Percentiles rank a stretch among this genome's conserved stretches.
phyloP scores from a whole-genome alignment of 2,888 invertebrate genomes.

The Elaeidobius kamerunicus region DNA sequence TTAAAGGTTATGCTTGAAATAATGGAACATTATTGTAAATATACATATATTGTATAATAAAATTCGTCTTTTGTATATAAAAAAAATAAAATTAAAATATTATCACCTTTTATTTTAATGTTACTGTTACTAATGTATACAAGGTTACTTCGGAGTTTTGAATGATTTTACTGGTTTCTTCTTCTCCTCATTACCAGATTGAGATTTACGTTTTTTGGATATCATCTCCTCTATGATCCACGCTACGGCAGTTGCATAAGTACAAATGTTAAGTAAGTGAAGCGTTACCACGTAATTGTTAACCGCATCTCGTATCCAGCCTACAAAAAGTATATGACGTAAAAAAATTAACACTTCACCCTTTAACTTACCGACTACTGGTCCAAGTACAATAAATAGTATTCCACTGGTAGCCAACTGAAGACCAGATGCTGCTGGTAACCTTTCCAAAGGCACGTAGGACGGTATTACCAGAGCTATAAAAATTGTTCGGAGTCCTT shows the following conservation, averaged over 20 bases:
- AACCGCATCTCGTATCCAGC: slow-evolving; percentile 62
- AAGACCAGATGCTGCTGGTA: slow-evolving; percentile 69
- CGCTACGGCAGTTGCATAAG: slow-evolving; percentile 60
- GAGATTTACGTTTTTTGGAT: slow-evolving; percentile 9
- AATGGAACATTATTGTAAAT: no score
- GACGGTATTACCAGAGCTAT: slow-evolving; percentile 71
- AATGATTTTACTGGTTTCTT: slow-evolving; percentile 27
- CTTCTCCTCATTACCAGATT: not conserved
- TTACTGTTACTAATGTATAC: not conserved
- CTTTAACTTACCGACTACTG: slow-evolving; percentile 59
- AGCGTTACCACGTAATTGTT: slow-evolving; percentile 59
- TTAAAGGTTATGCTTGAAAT: no score
- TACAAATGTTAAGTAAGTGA: slow-evolving; percentile 64
- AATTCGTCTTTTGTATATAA: no score
- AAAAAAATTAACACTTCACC: not conserved
- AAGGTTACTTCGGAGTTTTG: slow-evolving; percentile 7
- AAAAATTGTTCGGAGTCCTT: slow-evolving; percentile 69
- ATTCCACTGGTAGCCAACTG: slow-evolving; percentile 66
- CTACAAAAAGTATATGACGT: slow-evolving; percentile 44
- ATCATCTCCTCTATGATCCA: slow-evolving; percentile 57
- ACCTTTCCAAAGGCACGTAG: slow-evolving; percentile 64
- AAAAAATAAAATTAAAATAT: no score
- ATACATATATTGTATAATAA: no score
- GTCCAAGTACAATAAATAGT: slow-evolving; percentile 60
- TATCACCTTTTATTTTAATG: no score